Conservation (phyloP, 1,140 invertebrate genomes). For the Diabrotica virgifera region DNA sequence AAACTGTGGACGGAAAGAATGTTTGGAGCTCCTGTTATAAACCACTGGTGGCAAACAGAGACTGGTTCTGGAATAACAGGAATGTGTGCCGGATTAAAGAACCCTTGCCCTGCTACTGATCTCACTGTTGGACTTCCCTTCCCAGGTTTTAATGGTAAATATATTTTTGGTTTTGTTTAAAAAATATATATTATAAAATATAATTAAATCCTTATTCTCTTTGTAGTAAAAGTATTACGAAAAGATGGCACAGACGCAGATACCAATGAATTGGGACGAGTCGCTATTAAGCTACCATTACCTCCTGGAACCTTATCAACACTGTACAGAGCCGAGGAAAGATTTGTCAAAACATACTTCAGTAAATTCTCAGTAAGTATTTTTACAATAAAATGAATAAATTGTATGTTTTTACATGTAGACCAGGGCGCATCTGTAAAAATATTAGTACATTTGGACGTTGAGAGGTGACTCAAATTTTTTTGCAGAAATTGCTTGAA, state of each 20-base stretch:
- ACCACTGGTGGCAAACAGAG: constrained; percentile 98
- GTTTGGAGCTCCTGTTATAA: constrained; percentile 81
- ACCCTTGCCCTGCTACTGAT: constrained; percentile 60
- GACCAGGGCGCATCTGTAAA: no score
- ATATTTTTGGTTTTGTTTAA: not conserved
- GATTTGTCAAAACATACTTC: constrained; percentile 80
- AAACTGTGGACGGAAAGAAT: constrained; percentile 79
- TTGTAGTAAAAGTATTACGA: constrained; percentile 67
- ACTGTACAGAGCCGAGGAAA: constrained; percentile 77
- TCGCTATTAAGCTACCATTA: constrained; percentile 80
- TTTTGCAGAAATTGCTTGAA: no score
- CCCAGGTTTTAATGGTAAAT: constrained; percentile 79
- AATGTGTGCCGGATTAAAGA: constrained; percentile 73
- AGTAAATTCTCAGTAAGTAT: constrained; percentile 69
- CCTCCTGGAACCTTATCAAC: constrained; percentile 85
- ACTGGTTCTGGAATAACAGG: constrained; percentile 87
- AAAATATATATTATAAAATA: no score
- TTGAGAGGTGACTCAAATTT: no score
- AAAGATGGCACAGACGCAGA: constrained; percentile 67
- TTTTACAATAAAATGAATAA: no score
- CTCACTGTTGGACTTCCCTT: constrained; percentile 72
- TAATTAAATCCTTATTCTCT: not conserved
- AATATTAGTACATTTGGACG: no score
- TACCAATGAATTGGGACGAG: constrained; percentile 73
- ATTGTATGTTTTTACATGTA: no score